Conservation (phyloP, 2,797 vertebrate species). For the Platalea minor region DNA sequence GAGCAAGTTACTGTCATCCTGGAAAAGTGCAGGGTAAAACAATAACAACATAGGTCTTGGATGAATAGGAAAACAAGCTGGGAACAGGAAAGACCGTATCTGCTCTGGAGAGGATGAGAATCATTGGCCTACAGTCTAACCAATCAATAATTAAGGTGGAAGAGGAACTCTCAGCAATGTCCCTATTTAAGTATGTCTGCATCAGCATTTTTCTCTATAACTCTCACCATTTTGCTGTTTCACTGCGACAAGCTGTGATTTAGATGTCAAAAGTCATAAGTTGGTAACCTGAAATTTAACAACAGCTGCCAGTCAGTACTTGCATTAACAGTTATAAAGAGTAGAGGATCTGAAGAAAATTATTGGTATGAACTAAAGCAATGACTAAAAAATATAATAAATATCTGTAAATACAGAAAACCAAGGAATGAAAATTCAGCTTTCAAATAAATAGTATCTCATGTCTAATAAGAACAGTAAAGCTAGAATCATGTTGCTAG, state of each 20-base stretch:
- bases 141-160: conserved; percentile 5
- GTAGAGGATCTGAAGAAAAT: background rate
- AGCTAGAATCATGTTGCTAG: background rate
- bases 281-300: background rate
- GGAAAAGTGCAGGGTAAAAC: background rate
- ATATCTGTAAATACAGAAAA: background rate
- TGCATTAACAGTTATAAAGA: background rate
- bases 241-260: background rate
- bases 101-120: background rate
- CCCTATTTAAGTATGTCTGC: background rate
- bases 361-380: background rate
- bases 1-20: background rate
- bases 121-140: background rate
- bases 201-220: background rate
- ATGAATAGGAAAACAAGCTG: background rate
- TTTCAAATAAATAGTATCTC: background rate
- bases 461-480: background rate
- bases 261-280: background rate
- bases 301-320: background rate
- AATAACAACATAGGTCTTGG: background rate
- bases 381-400: background rate
- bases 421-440: background rate
- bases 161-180: background rate
- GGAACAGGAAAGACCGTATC: background rate
- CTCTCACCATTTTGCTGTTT: background rate